These are phyloP conservation scores for Benitochromis conjunctus DNA, from an alignment of 2,113 vertebrate genomes.

Conservation along the genomic window DNA sequence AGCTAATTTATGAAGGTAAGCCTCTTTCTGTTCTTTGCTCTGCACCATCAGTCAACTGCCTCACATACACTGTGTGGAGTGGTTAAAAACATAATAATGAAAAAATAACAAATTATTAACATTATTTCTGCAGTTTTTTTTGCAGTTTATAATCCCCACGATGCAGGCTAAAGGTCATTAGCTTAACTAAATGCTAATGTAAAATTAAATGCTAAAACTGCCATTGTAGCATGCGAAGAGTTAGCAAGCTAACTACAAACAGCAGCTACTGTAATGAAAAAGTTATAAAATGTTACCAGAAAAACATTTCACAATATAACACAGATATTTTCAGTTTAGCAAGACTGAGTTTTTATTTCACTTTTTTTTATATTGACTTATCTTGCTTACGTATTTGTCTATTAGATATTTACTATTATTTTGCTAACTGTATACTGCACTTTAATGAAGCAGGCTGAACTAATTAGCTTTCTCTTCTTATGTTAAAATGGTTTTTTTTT, in stretches of 20 bases:
- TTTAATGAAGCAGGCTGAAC: background rate
- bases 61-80: background rate
- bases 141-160: background rate
- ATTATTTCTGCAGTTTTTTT: background rate
- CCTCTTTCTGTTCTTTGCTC: background rate
- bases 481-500: background rate
- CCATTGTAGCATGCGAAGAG: background rate
- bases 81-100: fast-evolving
- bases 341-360: background rate
- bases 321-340: background rate
- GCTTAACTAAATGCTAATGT: background rate
- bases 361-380: background rate
- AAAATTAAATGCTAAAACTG: background rate
- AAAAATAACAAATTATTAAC: background rate
- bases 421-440: background rate
- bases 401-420: background rate
- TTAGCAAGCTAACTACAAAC: background rate
- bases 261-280: background rate
- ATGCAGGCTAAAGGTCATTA: background rate
- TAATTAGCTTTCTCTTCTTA: background rate
- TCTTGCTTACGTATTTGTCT: background rate
- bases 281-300: background rate
- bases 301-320: background rate
- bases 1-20: background rate
- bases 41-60: background rate